These are phyloP conservation scores for Macrosiphum euphorbiae DNA, from an alignment of 2,888 invertebrate genomes.

Conservation along the genomic window DNA sequence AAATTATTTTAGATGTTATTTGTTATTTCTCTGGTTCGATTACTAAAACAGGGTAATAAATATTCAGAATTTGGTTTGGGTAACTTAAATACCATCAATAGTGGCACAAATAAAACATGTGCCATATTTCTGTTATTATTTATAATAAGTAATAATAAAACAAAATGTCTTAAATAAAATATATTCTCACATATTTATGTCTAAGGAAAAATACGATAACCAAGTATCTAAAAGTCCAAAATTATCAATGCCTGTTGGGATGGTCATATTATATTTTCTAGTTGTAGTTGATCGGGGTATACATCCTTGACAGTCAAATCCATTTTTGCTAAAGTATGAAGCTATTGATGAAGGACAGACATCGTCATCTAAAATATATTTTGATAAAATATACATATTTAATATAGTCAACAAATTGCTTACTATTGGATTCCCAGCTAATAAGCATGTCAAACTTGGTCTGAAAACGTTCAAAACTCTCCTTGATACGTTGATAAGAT, in stretches of 20 bases:
- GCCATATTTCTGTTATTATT: background rate
- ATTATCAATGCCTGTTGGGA: constrained; percentile 26
- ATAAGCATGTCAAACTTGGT: constrained; percentile 41
- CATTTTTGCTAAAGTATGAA: constrained; percentile 52
- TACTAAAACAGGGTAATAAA: background rate
- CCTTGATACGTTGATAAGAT: constrained; percentile 46
- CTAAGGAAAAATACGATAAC: constrained; percentile 59
- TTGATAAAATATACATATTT: background rate
- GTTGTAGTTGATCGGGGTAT: constrained; percentile 19
- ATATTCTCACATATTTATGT: constrained; percentile 37
- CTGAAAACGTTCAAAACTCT: constrained; percentile 38
- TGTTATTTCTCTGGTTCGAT: no score
- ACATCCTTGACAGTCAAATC: constrained; percentile 53
- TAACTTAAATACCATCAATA: background rate
- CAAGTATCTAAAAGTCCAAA: constrained; percentile 41
- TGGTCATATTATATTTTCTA: constrained; percentile 54
- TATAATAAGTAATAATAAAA: background rate
- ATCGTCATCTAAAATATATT: constrained; percentile 41
- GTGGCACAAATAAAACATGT: background rate
- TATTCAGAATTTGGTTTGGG: background rate
- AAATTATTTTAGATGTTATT: background rate
- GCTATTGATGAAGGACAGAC: constrained; percentile 53
- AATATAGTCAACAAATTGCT: background rate
- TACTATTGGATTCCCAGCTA: constrained; percentile 55
- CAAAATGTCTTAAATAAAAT: background rate